phyloP scores from a whole-genome alignment of 2,797 vertebrate genomes.

The Rhinella marina region DNA sequence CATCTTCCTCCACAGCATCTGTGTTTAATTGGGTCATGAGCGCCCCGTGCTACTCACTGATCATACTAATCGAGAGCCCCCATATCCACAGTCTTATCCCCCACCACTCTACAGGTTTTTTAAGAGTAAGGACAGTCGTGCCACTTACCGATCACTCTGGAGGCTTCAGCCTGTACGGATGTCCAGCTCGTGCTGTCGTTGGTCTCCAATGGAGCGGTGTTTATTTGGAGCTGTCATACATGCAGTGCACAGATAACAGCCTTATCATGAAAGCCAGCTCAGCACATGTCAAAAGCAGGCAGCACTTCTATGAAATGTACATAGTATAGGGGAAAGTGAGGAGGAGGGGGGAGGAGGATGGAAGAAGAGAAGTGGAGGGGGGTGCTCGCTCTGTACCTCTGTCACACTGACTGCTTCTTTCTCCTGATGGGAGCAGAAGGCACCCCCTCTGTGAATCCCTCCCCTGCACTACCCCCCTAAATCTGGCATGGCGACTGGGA shows the following conservation, averaged over 20 bases:
- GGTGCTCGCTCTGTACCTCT: slow-evolving; percentile 15
- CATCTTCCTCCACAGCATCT: background rate
- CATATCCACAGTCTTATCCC: background rate
- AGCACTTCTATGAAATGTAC: slow-evolving; percentile 25
- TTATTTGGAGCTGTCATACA: slow-evolving; percentile 42
- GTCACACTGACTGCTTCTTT: slow-evolving; percentile 4
- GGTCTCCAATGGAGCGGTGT: slow-evolving; percentile 11
- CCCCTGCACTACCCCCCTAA: slow-evolving; percentile 49
- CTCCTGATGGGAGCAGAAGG: slow-evolving; percentile 18
- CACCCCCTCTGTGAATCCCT: slow-evolving; percentile 52
- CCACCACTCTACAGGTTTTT: background rate
- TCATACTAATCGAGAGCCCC: background rate
- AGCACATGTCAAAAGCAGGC: slow-evolving; percentile 35
- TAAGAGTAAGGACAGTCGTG: background rate
- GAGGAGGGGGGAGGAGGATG: slow-evolving; percentile 1
- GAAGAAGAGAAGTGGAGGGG: slow-evolving; percentile 5
- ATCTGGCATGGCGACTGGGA: slow-evolving; percentile 69
- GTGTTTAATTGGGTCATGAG: slow-evolving; percentile 15
- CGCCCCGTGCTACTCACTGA: background rate
- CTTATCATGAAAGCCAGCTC: slow-evolving; percentile 65
- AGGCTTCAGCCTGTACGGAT: slow-evolving; percentile 1
- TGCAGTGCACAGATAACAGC: slow-evolving; percentile 64
- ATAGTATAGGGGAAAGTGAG: background rate
- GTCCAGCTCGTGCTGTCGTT: background rate
- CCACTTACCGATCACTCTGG: slow-evolving; percentile 12